These are phyloP conservation scores for Gymnopithys bicolor DNA, from an alignment of 2,797 vertebrate species.

Conservation along the genomic window DNA sequence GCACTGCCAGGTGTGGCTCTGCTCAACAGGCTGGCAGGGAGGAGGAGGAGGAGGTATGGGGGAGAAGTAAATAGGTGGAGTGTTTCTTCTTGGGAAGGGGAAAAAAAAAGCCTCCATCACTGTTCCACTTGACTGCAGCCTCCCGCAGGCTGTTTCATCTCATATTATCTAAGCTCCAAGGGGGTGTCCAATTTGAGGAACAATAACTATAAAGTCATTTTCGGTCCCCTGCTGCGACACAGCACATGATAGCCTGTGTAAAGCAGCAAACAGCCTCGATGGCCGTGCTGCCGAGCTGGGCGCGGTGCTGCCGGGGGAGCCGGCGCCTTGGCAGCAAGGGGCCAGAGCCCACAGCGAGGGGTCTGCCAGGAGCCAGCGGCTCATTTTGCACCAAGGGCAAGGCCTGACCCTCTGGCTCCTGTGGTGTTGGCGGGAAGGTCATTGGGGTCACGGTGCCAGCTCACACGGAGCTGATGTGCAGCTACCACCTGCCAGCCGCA, in stretches of 20 bases:
- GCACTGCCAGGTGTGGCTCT: neutral
- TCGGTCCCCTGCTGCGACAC: conserved; percentile 53
- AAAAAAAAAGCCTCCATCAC: neutral
- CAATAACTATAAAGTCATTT: conserved; percentile 75
- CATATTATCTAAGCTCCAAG: conserved; percentile 67
- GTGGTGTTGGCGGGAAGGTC: fast-evolving
- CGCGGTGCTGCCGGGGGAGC: neutral
- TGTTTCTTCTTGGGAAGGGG: neutral
- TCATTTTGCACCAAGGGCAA: neutral
- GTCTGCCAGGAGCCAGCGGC: neutral
- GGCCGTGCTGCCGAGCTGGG: neutral
- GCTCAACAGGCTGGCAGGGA: neutral
- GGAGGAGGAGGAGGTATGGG: neutral
- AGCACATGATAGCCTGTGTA: conserved; percentile 36
- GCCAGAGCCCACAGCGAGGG: neutral
- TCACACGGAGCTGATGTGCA: fast-evolving
- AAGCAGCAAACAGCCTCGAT: neutral
- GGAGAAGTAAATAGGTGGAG: conserved; percentile 21
- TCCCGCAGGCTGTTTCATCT: conserved; percentile 72
- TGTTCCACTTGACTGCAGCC: conserved; percentile 50
- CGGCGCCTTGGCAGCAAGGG: neutral
- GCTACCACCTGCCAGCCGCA: neutral
- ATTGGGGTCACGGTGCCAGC: fast-evolving
- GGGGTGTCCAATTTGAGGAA: conserved; percentile 74
- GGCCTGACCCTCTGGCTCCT: fast-evolving